Conservation (phyloP, 2,888 invertebrate species). For the Melieria picta region DNA sequence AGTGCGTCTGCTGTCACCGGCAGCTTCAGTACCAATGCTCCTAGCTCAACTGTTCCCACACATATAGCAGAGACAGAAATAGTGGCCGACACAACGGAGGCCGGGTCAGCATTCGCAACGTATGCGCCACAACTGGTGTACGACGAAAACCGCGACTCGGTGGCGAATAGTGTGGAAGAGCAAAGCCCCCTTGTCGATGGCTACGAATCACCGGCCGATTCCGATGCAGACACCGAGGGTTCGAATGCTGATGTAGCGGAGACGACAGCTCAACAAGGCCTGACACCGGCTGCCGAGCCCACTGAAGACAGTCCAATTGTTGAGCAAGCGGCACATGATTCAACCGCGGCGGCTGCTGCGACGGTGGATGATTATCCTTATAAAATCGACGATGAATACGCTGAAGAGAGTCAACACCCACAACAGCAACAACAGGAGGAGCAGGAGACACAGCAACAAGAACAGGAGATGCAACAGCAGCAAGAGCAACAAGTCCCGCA, state of each 20-base stretch:
- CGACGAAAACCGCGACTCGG: constrained; percentile 2
- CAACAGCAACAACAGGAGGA: constrained; percentile 16
- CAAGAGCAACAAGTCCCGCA: background rate
- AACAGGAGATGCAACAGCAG: constrained; percentile 16
- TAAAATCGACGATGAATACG: constrained; percentile 60
- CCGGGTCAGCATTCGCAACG: constrained; percentile 33
- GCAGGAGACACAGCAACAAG: constrained; percentile 34
- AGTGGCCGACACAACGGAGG: constrained; percentile 40
- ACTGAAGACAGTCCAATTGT: constrained; percentile 42
- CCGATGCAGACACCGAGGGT: constrained; percentile 17
- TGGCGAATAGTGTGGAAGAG: constrained; percentile 15
- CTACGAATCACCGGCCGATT: constrained; percentile 13
- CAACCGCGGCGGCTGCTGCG: constrained; percentile 37
- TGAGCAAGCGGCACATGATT: constrained; percentile 22
- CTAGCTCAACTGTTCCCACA: constrained; percentile 43
- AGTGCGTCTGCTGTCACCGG: no score
- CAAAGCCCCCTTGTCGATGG: constrained; percentile 14
- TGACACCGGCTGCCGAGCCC: constrained; percentile 49
- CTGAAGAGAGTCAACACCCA: constrained; percentile 46
- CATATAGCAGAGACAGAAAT: constrained; percentile 22
- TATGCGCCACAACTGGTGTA: constrained; percentile 15
- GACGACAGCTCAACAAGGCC: constrained; percentile 47
- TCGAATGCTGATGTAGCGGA: constrained; percentile 5
- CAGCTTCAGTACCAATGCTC: constrained; percentile 31
- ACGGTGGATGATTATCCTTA: constrained; percentile 60